Conservation (phyloP, 2,888 invertebrate species). For the Euclidia mi region DNA sequence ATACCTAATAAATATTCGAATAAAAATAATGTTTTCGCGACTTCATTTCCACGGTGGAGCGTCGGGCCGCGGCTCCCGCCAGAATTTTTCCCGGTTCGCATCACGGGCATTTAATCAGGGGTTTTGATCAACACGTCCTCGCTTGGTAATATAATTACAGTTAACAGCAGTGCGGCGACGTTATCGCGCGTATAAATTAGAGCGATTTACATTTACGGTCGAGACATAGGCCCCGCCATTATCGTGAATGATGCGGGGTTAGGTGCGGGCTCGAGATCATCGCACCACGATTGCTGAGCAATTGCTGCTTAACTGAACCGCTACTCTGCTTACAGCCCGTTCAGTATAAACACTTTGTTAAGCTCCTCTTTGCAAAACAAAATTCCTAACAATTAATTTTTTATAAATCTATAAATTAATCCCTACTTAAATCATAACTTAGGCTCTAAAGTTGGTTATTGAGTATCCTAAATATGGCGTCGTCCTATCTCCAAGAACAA, state of each 20-base stretch:
- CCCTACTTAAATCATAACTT: too few species aligned
- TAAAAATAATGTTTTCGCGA: conserved; percentile 50
- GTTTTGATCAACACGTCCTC: conserved; percentile 89
- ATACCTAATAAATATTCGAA: conserved; percentile 51
- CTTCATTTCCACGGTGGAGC: conserved; percentile 51
- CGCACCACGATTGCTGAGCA: conserved; percentile 60
- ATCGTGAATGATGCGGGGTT: conserved; percentile 87
- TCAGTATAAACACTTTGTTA: conserved; percentile 29
- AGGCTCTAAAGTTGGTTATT: too few species aligned
- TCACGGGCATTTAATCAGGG: conserved; percentile 83
- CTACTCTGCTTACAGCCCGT: conserved; percentile 22
- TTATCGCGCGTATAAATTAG: conserved; percentile 90
- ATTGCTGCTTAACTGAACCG: conserved; percentile 39
- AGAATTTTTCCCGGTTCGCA: conserved; percentile 76
- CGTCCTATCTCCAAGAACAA: neutral
- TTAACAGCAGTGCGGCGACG: conserved; percentile 89
- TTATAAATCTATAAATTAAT: too few species aligned
- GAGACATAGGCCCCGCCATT: conserved; percentile 85
- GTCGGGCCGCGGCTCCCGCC: conserved; percentile 53
- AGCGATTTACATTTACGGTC: conserved; percentile 88
- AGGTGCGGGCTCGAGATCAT: conserved; percentile 79
- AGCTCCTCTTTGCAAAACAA: conserved; percentile 3
- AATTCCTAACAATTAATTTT: too few species aligned
- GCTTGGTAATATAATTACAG: conserved; percentile 89
- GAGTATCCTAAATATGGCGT: neutral